Conservation (phyloP, 1,140 invertebrate species). For the Drosophila nikananu region DNA sequence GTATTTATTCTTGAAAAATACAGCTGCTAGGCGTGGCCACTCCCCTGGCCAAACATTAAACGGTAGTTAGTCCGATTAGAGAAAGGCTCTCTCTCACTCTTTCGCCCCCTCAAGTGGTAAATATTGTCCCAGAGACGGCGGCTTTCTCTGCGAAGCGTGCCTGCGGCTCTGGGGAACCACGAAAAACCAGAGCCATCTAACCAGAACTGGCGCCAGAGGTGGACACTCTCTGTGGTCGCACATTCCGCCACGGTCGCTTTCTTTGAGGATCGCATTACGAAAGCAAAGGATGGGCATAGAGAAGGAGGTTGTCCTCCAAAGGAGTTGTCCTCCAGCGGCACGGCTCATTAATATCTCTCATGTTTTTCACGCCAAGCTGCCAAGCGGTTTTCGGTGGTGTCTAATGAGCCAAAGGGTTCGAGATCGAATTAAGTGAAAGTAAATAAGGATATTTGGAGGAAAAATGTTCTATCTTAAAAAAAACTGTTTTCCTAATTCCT, state of each 20-base stretch:
- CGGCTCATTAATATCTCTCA: slow-evolving; percentile 73
- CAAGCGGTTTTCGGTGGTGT: slow-evolving; percentile 29
- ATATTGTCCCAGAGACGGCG: slow-evolving; percentile 48
- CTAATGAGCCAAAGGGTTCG: slow-evolving; percentile 50
- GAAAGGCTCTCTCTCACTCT: slow-evolving; percentile 16
- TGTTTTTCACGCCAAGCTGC: slow-evolving; percentile 70
- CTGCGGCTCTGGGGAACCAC: slow-evolving; percentile 2
- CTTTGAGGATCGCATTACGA: slow-evolving; percentile 69
- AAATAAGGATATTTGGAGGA: not conserved
- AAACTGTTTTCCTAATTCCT: too few species aligned
- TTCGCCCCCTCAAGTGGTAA: slow-evolving; percentile 30
- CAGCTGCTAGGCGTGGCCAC: slow-evolving; percentile 42
- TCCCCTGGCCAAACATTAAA: slow-evolving; percentile 64
- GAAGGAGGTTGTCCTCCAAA: slow-evolving; percentile 9
- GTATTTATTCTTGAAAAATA: not conserved
- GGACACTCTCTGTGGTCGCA: slow-evolving; percentile 74
- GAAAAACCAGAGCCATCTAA: slow-evolving; percentile 6
- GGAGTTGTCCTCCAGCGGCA: slow-evolving; percentile 51
- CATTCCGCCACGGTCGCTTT: slow-evolving; percentile 72
- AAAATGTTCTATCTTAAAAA: not conserved
- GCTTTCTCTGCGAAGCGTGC: slow-evolving; percentile 42
- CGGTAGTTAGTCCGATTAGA: slow-evolving; percentile 75
- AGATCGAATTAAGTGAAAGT: slow-evolving; percentile 14
- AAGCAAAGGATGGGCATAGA: not conserved
- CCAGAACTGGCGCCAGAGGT: slow-evolving; percentile 71